Base-by-base conservation (phyloP, 2,888 invertebrate species). In the Priocnemis perturbator region DNA sequence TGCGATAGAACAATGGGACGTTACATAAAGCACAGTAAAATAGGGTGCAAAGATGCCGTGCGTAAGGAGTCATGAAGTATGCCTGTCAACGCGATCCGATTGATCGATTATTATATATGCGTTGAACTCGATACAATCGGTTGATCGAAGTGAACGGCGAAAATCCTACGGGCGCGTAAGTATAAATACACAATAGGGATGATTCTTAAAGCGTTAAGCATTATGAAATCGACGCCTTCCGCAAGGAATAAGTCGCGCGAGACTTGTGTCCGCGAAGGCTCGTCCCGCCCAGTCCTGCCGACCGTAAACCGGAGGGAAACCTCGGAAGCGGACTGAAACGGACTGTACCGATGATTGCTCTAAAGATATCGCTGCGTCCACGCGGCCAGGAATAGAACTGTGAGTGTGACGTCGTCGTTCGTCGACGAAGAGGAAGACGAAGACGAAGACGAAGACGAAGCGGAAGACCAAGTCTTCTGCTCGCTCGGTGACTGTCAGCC, bases 291-390 rank as follows among this genome's bases (percentile, higher is more conserved):
- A 48, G 64, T 62, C 53, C 11, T 63, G 68, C 30, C 57, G 77
- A 48, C 57, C 66, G 69, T 61, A 58, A 66, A 67, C 64, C 67
- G 74, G 74, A 74, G 72, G 74, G 71, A 79, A 81, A 77, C 67
- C 78, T 79, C 79, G 76, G 76, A 75, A 81, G 81, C 77, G 77
- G 73, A 76, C 76, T 82, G 76, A 75, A 81, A 81, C 77, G 77
- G 74, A 76, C 76, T 82, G 82, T 82, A 84, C 82, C 71, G 82
- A 83, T 81, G 79, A 77, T 79, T 65, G 79, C 83, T 85, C 86
- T 87, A 87, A 87, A 87, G 85, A 87, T 87, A 87, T 84, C 85
- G 84, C 81, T 87, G 85, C 86, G 84, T 85, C 83, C 80, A 84
- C 81, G 73, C 65, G 52, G 81, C 83, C 85, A 77, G 82, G 81